Evolutionary conservation across 2,113 vertebrate genomes (phyloP).

Genomic region (Sinocyclocheilus anshuiensis): DNA sequence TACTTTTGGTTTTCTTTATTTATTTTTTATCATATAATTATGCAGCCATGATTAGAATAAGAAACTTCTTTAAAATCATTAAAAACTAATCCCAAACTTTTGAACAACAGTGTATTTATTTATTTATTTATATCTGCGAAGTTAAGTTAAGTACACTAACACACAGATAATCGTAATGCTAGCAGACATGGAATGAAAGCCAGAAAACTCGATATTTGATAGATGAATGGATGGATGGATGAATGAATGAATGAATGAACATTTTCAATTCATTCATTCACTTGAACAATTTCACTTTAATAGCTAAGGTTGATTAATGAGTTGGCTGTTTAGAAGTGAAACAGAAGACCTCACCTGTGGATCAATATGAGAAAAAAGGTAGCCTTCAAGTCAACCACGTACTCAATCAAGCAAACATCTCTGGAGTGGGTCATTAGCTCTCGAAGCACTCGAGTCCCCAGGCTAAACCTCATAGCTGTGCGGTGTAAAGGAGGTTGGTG

Average conservation of each 20-base stretch:
- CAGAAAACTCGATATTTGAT: neutral
- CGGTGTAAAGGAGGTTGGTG: constrained; percentile 5
- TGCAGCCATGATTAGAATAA: too few species aligned
- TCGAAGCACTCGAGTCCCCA: constrained; percentile 12
- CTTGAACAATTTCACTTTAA: neutral
- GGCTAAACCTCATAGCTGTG: neutral
- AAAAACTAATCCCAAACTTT: too few species aligned
- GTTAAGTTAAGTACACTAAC: too few species aligned
- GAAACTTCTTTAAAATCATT: too few species aligned
- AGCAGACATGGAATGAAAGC: neutral
- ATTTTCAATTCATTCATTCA: too few species aligned
- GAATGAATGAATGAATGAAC: too few species aligned
- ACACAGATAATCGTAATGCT: too few species aligned
- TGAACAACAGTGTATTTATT: too few species aligned
- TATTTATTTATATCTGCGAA: too few species aligned
- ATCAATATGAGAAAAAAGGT: constrained; percentile 49
- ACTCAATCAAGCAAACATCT: constrained; percentile 42
- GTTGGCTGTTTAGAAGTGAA: neutral
- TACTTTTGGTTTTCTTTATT: too few species aligned
- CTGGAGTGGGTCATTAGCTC: constrained; percentile 34
- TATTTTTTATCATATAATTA: too few species aligned
- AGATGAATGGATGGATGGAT: too few species aligned
- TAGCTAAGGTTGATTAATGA: neutral
- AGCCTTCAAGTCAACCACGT: constrained; percentile 48
- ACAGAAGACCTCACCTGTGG: constrained; percentile 8